Evolutionary conservation across 2,888 invertebrate species (phyloP).

Genomic region (Drosophila setosimentum): DNA sequence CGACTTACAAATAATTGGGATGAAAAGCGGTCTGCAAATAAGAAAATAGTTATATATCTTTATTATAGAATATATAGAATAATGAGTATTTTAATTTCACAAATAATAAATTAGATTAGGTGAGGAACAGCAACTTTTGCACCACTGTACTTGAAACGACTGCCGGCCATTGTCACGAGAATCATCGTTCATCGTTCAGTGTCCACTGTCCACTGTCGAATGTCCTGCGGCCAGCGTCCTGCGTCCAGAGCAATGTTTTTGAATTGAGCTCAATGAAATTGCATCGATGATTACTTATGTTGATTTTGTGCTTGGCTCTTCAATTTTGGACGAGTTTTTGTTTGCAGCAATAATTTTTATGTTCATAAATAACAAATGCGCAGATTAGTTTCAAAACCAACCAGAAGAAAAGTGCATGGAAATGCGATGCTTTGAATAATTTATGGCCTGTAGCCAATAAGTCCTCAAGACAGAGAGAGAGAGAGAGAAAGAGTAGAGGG

Average conservation of each 20-base stretch:
- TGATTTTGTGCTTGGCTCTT: constrained; percentile 68
- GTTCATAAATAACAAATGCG: constrained; percentile 69
- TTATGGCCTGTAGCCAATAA: constrained; percentile 54
- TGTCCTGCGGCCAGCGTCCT: constrained; percentile 44
- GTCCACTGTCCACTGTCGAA: constrained; percentile 48
- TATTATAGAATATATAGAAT: too few relatives aligned
- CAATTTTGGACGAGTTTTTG: constrained; percentile 40
- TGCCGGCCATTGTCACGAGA: constrained; percentile 31
- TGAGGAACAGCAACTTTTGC: neutral
- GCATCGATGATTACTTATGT: constrained; percentile 78
- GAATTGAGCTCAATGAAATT: constrained; percentile 81
- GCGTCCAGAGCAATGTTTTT: constrained; percentile 67
- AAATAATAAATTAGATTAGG: neutral
- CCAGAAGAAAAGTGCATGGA: constrained; percentile 54
- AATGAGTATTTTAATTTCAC: neutral
- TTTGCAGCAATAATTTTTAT: constrained; percentile 53
- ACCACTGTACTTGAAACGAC: constrained; percentile 53
- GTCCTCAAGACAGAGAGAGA: constrained; percentile 9
- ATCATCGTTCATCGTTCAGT: constrained; percentile 41
- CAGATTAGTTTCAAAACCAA: constrained; percentile 29
- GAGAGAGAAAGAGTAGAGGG: neutral
- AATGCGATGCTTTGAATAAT: constrained; percentile 77
- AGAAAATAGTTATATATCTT: neutral
- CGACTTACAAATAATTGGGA: neutral
- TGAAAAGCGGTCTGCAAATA: neutral